phyloP scores from a whole-genome alignment of 2,888 invertebrate species.

The Sarcophaga rosellei region DNA sequence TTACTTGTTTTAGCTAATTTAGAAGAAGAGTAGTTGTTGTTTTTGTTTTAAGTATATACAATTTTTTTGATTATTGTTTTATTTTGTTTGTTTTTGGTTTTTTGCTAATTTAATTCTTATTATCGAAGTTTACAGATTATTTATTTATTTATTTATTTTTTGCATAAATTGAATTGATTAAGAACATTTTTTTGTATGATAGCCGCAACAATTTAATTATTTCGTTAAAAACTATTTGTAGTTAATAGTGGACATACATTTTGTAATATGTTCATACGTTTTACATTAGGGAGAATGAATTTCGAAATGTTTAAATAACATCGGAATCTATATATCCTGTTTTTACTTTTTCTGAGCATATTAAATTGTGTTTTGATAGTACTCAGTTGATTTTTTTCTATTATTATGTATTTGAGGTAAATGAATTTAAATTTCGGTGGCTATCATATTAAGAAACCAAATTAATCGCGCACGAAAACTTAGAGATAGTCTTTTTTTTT shows the following conservation, averaged over 20 bases:
- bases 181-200: neutral
- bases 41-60: conserved; percentile 55
- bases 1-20: conserved; percentile 81
- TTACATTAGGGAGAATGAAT: no score
- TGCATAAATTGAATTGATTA: conserved; percentile 57
- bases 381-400: no score
- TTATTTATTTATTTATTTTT: conserved; percentile 47
- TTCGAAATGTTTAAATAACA: no score
- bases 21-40: conserved; percentile 75
- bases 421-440: neutral
- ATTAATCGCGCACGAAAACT: neutral
- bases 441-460: neutral
- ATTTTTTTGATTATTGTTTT: conserved; percentile 64
- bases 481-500: neutral
- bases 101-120: conserved; percentile 66
- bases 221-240: neutral
- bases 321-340: no score
- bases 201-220: neutral
- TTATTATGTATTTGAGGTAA: no score
- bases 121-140: conserved; percentile 28
- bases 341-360: no score
- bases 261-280: no score
- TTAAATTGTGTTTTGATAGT: no score
- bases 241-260: no score
- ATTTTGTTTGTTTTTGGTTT: conserved; percentile 58